Base-by-base conservation (phyloP, 2,888 invertebrate genomes). In the Pandemis heparana region DNA sequence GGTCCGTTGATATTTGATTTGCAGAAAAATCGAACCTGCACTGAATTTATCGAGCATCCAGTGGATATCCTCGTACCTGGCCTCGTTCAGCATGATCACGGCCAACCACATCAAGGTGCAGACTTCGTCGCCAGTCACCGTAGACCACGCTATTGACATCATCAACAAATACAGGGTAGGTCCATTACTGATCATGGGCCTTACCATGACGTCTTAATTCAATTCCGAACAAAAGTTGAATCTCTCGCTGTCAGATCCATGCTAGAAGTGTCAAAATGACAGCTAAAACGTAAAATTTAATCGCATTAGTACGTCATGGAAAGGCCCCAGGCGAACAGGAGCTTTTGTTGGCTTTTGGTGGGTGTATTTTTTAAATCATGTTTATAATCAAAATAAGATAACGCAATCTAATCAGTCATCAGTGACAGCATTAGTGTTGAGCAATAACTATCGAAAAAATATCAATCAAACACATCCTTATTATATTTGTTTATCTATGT, bases 111-210 rank as follows among this genome's bases (percentile, higher is more conserved):
- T 79, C 14, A 87, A 83, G 51, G 65, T 92, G 1, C 89, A 89
- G 77, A 87, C 88, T 0, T 92, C 92, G 0, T 84, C 78, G 0
- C 79, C 84, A 0, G 75, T 76, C 5, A 83, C 88, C 10, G 51
- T 80, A 0, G 88, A 88, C 3, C 87, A 90, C 67, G 60, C 88
- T 1, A 84, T 92, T n/a, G 85, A 92, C 41, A 79, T 90, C 4
- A 91, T 92, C 14, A 91, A 92, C 65, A 81, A 89, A 69, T 92
- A 92, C 77, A 89, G 81, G 85, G 92, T 92, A 79, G 76, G 41
- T 41, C 60, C 23, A 32, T 32, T 32, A 32, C 23, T 32, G 23
- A 32, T n/a, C n/a, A n/a, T 32, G 23, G 4, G 23, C 23, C 23
- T 1, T 32, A 32, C 23, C 23, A 2, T 32, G 23, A 32, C 23